Evolutionary conservation across 2,113 vertebrate species (phyloP).

Genomic region (Polyodon spathula): DNA sequence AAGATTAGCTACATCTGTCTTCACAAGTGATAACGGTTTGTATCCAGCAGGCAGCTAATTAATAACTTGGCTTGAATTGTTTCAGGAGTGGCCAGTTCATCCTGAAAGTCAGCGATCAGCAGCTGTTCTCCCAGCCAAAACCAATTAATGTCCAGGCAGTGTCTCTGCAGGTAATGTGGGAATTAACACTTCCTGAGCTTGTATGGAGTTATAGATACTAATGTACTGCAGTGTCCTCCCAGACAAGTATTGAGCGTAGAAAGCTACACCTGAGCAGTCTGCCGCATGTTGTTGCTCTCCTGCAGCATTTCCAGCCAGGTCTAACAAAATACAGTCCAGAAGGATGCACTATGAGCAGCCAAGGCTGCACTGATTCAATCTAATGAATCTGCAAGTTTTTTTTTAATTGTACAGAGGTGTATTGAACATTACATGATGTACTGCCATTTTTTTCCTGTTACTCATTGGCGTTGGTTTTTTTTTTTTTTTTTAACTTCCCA

Average conservation of each 20-base stretch:
- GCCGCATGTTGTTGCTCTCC: too few species aligned
- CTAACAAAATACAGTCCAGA: too few species aligned
- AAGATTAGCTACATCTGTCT: neutral
- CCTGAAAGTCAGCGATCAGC: conserved; percentile 62
- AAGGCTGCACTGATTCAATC: too few species aligned
- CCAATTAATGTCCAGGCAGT: conserved; percentile 64
- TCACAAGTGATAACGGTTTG: conserved; percentile 21
- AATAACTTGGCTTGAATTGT: conserved; percentile 7
- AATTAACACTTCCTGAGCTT: neutral
- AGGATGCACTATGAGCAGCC: too few species aligned
- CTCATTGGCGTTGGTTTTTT: conserved; percentile 9
- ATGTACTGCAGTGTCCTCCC: neutral
- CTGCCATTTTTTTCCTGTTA: too few species aligned
- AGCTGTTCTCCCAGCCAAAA: conserved; percentile 60
- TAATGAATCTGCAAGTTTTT: too few species aligned
- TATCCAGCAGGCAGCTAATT: conserved; percentile 44
- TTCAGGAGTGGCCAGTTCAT: conserved; percentile 72
- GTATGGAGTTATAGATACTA: too few species aligned
- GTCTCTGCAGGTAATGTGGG: conserved; percentile 72
- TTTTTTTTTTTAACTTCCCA: conserved; percentile 33
- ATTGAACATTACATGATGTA: conserved; percentile 36
- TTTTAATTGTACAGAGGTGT: conserved; percentile 20
- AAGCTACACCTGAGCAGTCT: too few species aligned
- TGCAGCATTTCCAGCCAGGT: too few species aligned
- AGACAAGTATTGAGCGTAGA: neutral